These are phyloP conservation scores for Erannis defoliaria DNA, from an alignment of 2,888 invertebrate species.

Conservation along the genomic window DNA sequence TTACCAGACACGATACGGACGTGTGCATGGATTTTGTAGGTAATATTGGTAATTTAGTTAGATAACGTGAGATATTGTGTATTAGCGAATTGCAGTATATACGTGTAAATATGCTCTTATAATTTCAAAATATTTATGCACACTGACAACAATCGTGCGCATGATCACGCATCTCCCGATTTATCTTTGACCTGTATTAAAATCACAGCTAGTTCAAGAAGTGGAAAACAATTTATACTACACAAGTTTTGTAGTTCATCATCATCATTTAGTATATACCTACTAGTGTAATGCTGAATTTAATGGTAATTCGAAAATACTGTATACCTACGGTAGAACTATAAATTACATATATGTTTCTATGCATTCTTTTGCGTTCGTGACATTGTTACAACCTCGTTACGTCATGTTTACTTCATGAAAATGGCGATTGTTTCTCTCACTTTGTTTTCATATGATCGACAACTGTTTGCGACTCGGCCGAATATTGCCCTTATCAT, in stretches of 20 bases:
- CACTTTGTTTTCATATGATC: conserved; percentile 41
- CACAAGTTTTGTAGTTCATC: neutral
- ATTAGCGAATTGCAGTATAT: neutral
- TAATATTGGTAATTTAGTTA: conserved; percentile 2
- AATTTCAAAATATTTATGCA: neutral
- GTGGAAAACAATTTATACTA: neutral
- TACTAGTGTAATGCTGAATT: too few species aligned
- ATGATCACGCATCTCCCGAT: conserved; percentile 21
- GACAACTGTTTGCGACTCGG: conserved; percentile 58
- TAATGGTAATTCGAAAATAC: neutral
- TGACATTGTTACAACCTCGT: conserved; percentile 53
- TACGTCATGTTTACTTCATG: conserved; percentile 45
- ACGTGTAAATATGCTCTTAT: neutral
- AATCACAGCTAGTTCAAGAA: neutral
- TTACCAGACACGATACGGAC: conserved; percentile 33
- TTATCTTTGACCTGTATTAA: conserved; percentile 35
- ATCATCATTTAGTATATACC: too few species aligned
- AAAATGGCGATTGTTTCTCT: conserved; percentile 43
- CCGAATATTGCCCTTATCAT: conserved; percentile 56
- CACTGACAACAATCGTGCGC: neutral
- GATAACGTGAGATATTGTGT: conserved; percentile 1
- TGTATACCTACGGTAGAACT: conserved; percentile 2
- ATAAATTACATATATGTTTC: too few species aligned
- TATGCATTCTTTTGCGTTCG: conserved; percentile 37
- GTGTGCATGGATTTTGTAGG: conserved; percentile 32